Conservation (phyloP, 2,113 vertebrate species). For the Mobula hypostoma region DNA sequence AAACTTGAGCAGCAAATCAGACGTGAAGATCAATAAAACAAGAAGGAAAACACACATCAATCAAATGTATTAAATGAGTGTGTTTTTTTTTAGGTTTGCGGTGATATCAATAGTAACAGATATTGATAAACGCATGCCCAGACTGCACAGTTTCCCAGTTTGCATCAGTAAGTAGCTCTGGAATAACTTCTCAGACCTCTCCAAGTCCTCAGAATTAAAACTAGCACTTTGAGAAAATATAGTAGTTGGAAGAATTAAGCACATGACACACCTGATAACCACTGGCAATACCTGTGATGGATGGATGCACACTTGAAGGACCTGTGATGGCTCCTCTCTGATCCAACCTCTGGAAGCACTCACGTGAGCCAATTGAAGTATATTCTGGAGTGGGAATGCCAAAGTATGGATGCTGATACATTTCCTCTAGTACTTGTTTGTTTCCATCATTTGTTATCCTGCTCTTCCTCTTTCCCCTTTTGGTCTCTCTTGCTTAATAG, state of each 20-base stretch:
- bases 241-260: background rate
- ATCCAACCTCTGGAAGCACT: background rate
- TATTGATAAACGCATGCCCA: background rate
- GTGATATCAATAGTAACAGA: background rate
- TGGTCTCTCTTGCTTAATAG: background rate
- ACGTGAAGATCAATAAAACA: background rate
- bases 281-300: background rate
- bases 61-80: background rate
- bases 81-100: background rate
- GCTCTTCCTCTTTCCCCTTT: background rate
- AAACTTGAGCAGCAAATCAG: background rate
- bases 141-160: background rate
- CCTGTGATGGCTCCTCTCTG: background rate
- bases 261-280: background rate
- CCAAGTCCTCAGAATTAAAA: background rate
- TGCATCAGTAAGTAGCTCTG: background rate
- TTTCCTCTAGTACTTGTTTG: background rate
- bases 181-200: too few relatives aligned
- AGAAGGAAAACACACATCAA: background rate
- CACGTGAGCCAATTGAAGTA: background rate
- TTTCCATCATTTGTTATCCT: background rate
- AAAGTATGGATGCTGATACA: background rate
- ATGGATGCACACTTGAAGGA: background rate
- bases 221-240: background rate
- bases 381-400: background rate